These are phyloP conservation scores for Palaemon carinicauda DNA, from an alignment of 1,140 invertebrate species.

Conservation along the genomic window DNA sequence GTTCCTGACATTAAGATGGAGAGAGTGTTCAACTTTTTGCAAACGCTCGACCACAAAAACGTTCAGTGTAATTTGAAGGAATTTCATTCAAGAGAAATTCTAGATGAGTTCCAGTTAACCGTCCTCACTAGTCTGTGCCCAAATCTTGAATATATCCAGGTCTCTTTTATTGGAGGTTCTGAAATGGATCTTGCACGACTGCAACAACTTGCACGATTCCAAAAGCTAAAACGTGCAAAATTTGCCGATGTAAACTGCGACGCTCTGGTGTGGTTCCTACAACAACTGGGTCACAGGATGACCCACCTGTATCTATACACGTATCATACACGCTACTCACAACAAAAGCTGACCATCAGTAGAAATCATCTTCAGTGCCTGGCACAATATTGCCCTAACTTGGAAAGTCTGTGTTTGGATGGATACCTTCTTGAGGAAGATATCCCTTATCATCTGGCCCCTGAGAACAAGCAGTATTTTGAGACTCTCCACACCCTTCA, in stretches of 20 bases:
- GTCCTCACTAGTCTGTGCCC: constrained; percentile 55
- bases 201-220: constrained; percentile 37
- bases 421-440: constrained; percentile 58
- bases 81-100: constrained; percentile 57
- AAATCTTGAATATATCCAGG: constrained; percentile 56
- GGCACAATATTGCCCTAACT: constrained; percentile 48
- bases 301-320: constrained; percentile 55
- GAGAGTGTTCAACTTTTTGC: constrained; percentile 55
- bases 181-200: constrained; percentile 55
- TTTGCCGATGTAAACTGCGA: constrained; percentile 57
- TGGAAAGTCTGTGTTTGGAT: constrained; percentile 50
- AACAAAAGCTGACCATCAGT: constrained; percentile 55
- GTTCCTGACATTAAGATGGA: constrained; percentile 59
- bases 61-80: constrained; percentile 57
- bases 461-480: constrained; percentile 51
- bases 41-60: constrained; percentile 49
- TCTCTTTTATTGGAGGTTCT: constrained; percentile 52
- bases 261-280: constrained; percentile 53
- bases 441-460: constrained; percentile 21
- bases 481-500: constrained; percentile 39
- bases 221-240: constrained; percentile 47
- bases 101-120: constrained; percentile 55
- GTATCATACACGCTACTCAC: constrained; percentile 54
- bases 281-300: constrained; percentile 43
- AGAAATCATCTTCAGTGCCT: constrained; percentile 52